A percentile compares a stretch with the other conserved stretches of the same genome.
Conservation (phyloP, 2,113 vertebrate species). For the Solea solea region DNA sequence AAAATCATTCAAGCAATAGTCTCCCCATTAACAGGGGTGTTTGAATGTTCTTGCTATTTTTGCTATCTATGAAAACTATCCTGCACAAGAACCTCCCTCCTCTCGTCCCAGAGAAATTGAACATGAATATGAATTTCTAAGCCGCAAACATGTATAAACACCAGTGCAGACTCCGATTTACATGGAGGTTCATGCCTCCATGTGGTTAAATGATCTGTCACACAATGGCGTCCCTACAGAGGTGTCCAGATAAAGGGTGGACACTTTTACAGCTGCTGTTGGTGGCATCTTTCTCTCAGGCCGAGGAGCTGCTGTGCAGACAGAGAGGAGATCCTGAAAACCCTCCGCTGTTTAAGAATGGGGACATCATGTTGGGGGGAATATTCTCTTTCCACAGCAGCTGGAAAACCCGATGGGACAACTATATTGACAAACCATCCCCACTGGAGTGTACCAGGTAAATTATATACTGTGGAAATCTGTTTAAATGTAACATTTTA, state of each 20-base stretch:
- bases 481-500: not conserved
- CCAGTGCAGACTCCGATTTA: not conserved
- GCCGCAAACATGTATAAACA: slow-evolving; percentile 43
- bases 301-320: slow-evolving; percentile 54
- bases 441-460: slow-evolving; percentile 75
- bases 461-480: not conserved
- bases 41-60: too few relatives aligned
- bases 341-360: slow-evolving; percentile 61
- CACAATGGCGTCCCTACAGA: slow-evolving; percentile 47
- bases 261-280: slow-evolving; percentile 61
- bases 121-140: not conserved
- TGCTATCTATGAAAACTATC: too few relatives aligned
- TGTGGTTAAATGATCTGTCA: not conserved
- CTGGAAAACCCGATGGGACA: slow-evolving; percentile 50
- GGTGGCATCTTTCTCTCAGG: slow-evolving; percentile 42
- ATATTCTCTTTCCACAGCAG: slow-evolving; percentile 77
- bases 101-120: not conserved
- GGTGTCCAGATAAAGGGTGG: slow-evolving; percentile 58
- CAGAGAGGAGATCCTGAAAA: slow-evolving; percentile 56
- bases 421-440: slow-evolving; percentile 60
- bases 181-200: not conserved
- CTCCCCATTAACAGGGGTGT: too few relatives aligned
- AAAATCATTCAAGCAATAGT: too few relatives aligned
- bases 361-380: slow-evolving; percentile 74
- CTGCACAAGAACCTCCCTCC: not conserved